Conservation (phyloP, 1,140 invertebrate species). For the Brachionus rotundiformis region DNA sequence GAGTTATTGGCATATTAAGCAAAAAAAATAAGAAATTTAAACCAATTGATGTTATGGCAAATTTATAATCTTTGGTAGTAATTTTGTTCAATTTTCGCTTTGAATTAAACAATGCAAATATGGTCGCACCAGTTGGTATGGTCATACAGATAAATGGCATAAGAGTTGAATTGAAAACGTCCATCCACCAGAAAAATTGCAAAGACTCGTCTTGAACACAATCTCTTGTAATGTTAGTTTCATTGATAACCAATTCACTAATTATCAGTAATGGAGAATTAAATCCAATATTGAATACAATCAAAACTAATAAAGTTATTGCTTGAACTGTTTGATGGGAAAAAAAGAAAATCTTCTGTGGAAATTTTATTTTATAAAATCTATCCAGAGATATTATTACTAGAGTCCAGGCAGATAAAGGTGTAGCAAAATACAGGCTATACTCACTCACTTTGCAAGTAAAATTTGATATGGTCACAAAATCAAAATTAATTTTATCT, state of each 20-base stretch:
- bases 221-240: background rate
- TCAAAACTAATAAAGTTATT: background rate
- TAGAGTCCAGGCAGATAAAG: background rate
- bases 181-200: conserved; percentile 14
- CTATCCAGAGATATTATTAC: background rate
- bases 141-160: background rate
- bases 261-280: background rate
- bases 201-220: background rate
- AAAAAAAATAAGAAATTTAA: background rate
- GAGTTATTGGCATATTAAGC: background rate
- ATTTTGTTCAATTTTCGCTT: background rate
- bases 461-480: background rate
- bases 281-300: background rate
- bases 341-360: background rate
- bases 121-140: background rate
- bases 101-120: background rate
- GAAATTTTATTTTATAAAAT: conserved; percentile 29
- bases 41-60: background rate
- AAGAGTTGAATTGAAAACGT: background rate
- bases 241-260: background rate
- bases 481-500: conserved; percentile 5
- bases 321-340: background rate
- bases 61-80: background rate
- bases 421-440: background rate
- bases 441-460: background rate